Base-by-base conservation (phyloP, 2,888 invertebrate genomes). In the Macaria liturata region DNA sequence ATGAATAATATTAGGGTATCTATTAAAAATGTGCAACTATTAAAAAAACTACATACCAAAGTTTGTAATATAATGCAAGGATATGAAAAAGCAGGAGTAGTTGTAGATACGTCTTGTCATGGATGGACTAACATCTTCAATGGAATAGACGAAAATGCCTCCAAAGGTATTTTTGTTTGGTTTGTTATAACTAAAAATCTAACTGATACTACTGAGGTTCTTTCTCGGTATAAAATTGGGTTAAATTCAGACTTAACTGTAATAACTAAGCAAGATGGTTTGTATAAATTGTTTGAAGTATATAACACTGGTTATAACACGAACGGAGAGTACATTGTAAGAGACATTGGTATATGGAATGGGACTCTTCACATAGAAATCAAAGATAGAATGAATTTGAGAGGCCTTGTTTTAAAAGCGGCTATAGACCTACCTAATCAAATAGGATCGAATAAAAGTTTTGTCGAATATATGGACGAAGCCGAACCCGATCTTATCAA, bases 281-380 rank as follows among this genome's bases (percentile, higher is more conserved):
- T 59, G 20, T 84, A 74, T 62, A 59, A 71, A 9, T 75, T 93
- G 34, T 84, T 86, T 62, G 93, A 93, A 71, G 75, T 88, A 4
- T 93, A 90, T 78, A 94, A 92, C 70, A 94, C 93, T 2, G 94
- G 94, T 0, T 88, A 81, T 60, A 83, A 84, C 57, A 92, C 88
- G 60, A 88, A 92, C 34, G 94, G 94, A 1, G 75, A 74, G 59
- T 80, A 93, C 54, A 84, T 88, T 68, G 72, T 93, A 4, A 81
- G 78, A 42, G 66, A 86, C 65, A 75, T 93, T 55, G 94, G 94
- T 32, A 75, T 70, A 65, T 94, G 91, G 86, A 79, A 86, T 71
- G 53, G 69, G 4, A 60, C 66, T 45, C 61, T 92, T 65, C 59
- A 79, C 71, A 67, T 91, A 72, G 80, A 75, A 71, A 82, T 74